A percentile compares a stretch with the other conserved stretches of the same genome.
These are phyloP conservation scores for Australoheros facetus DNA, from an alignment of 2,797 vertebrate genomes.

Conservation along the genomic window DNA sequence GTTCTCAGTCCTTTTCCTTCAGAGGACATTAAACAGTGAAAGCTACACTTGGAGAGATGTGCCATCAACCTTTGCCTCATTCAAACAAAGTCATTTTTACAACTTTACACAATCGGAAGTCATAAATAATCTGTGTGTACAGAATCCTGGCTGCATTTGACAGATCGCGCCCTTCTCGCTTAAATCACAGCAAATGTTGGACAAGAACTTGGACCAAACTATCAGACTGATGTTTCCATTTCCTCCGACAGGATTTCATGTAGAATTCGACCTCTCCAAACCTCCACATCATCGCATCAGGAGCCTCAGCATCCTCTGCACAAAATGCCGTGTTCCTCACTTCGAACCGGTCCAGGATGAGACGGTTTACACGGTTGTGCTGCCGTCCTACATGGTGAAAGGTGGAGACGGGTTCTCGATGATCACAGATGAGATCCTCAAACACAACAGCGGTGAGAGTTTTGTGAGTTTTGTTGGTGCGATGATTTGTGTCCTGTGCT, in stretches of 20 bases:
- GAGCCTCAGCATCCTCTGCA: constrained; percentile 85
- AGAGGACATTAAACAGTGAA: not conserved
- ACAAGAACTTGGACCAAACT: not conserved
- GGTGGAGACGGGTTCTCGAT: constrained; percentile 90
- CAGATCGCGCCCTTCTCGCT: not conserved
- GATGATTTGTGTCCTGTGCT: not conserved
- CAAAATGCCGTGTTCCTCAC: constrained; percentile 84
- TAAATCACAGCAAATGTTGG: not conserved
- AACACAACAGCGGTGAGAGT: constrained; percentile 87
- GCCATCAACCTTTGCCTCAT: not conserved
- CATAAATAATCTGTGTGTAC: not conserved
- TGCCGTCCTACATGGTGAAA: constrained; percentile 83
- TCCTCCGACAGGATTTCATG: constrained; percentile 82
- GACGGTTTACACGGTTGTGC: constrained; percentile 81
- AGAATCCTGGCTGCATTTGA: not conserved
- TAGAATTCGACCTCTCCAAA: constrained; percentile 84
- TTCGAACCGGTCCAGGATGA: constrained; percentile 82
- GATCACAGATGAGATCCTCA: constrained; percentile 82
- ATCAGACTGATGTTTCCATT: not conserved
- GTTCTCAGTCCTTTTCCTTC: not conserved
- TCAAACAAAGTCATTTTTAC: not conserved
- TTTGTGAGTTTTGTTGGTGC: not conserved
- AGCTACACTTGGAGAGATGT: not conserved
- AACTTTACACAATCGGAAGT: not conserved
- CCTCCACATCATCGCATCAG: constrained; percentile 76